Conservation (phyloP, 1,140 invertebrate genomes). For the Drosophila navojoa region DNA sequence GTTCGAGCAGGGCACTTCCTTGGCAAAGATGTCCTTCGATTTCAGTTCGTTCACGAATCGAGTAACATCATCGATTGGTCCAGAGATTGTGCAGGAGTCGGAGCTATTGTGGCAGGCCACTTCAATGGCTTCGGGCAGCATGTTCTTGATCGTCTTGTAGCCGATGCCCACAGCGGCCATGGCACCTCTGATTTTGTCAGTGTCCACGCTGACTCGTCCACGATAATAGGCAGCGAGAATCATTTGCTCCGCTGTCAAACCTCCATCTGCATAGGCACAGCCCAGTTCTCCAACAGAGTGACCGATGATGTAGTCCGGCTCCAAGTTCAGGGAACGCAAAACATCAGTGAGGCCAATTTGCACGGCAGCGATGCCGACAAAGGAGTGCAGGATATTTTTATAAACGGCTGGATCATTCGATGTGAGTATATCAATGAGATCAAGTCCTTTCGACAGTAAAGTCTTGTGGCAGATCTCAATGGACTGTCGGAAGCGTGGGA, state of each 20-base stretch:
- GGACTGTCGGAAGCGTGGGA: conserved; percentile 89
- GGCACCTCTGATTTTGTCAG: conserved; percentile 89
- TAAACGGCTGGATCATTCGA: conserved; percentile 89
- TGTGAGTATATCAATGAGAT: conserved; percentile 92
- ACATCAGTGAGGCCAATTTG: conserved; percentile 93
- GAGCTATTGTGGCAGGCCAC: conserved; percentile 94
- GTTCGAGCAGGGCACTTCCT: conserved; percentile 91
- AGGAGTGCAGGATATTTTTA: conserved; percentile 93
- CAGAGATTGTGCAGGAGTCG: conserved; percentile 94
- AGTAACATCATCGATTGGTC: conserved; percentile 89
- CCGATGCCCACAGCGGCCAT: conserved; percentile 93
- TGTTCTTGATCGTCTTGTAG: conserved; percentile 86
- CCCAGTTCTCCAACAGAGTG: conserved; percentile 96
- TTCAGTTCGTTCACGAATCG: conserved; percentile 89
- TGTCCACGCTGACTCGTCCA: conserved; percentile 92
- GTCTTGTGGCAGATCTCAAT: conserved; percentile 90
- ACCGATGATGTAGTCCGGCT: conserved; percentile 92
- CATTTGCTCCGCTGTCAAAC: conserved; percentile 92
- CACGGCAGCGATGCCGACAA: conserved; percentile 96
- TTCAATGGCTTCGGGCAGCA: conserved; percentile 89
- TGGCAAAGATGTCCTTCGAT: conserved; percentile 91
- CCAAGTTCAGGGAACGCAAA: conserved; percentile 88
- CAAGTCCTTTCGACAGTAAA: conserved; percentile 89
- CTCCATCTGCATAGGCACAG: conserved; percentile 95
- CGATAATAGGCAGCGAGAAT: conserved; percentile 93